Evolutionary conservation across 2,888 invertebrate genomes (phyloP).

Genomic region (Monoplex corrugatus): DNA sequence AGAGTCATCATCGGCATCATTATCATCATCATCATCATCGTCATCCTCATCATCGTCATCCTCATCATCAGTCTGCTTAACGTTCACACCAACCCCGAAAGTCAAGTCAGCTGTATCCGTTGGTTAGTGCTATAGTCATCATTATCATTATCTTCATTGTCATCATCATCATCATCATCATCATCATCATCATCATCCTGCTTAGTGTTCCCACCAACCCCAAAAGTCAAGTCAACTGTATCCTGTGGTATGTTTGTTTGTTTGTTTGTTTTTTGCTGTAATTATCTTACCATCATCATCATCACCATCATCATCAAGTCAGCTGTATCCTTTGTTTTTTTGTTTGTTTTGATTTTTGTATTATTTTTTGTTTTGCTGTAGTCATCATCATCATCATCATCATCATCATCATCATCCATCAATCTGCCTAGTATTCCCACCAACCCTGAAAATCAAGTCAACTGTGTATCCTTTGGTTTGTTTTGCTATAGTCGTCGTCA

Average conservation of each 20-base stretch:
- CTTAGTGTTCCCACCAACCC: not conserved
- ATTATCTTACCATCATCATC: not conserved
- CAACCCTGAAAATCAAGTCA: constrained; percentile 59
- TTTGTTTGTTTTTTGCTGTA: not conserved
- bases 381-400: not conserved
- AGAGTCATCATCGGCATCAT: too few relatives aligned
- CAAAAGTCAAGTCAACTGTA: too few relatives aligned
- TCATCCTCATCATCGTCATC: not conserved
- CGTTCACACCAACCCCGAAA: too few relatives aligned
- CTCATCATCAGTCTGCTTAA: not conserved
- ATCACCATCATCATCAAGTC: not conserved
- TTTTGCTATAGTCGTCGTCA: too few relatives aligned
- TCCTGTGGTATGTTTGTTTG: not conserved
- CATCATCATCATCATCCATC: constrained; percentile 82
- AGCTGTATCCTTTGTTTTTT: too few relatives aligned
- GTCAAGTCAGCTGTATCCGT: too few relatives aligned
- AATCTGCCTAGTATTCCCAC: constrained; percentile 95
- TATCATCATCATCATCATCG: too few relatives aligned
- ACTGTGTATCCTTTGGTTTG: constrained; percentile 59
- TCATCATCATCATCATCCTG: not conserved
- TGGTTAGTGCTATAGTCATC: too few relatives aligned
- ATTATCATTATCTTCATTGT: too few relatives aligned
- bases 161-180: too few relatives aligned
- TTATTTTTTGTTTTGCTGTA: too few relatives aligned
- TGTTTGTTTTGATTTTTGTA: too few relatives aligned